These are phyloP conservation scores for Excalfactoria chinensis DNA, from an alignment of 2,113 vertebrate genomes.

Conservation along the genomic window DNA sequence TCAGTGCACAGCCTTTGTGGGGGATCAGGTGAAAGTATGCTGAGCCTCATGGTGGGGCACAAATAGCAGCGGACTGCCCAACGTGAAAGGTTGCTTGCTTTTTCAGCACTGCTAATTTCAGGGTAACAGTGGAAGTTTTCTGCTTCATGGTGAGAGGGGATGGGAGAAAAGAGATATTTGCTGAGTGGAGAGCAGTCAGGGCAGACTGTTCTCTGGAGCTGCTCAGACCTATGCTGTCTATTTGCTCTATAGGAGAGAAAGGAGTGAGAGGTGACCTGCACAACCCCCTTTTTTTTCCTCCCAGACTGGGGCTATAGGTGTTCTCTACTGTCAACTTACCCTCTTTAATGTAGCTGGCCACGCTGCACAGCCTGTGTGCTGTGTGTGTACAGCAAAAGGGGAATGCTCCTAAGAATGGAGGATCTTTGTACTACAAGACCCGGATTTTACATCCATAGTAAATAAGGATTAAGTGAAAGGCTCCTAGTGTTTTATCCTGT, in stretches of 20 bases:
- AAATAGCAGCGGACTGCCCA: background rate
- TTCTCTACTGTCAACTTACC: background rate
- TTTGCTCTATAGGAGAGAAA: background rate
- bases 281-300: background rate
- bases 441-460: background rate
- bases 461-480: background rate
- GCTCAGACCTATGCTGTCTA: background rate
- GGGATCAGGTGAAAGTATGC: constrained; percentile 50
- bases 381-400: background rate
- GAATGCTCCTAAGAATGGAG: background rate
- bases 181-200: background rate
- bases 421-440: background rate
- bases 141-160: constrained; percentile 21
- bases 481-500: background rate
- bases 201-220: background rate
- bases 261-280: background rate
- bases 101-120: constrained; percentile 18
- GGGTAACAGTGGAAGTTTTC: constrained; percentile 1
- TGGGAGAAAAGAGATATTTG: background rate
- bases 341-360: background rate
- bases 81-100: constrained; percentile 19
- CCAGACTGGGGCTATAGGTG: background rate
- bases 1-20: background rate
- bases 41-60: constrained; percentile 45
- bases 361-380: background rate